Evolutionary conservation across 2,113 vertebrate genomes (phyloP).

Genomic region (Nematolebias whitei): DNA sequence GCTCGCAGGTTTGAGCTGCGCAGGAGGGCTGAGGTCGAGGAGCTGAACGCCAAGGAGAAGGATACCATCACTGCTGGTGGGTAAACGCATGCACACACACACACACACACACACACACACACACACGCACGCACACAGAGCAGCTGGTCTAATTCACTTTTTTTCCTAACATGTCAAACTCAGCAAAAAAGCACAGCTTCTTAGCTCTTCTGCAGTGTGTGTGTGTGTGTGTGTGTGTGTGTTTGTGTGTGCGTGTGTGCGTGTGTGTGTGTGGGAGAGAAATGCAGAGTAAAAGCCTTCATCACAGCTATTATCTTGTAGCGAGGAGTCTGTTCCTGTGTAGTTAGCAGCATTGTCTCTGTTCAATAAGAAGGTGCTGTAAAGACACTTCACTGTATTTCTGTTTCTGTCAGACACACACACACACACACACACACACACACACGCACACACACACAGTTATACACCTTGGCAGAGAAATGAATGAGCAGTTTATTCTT

Average conservation of each 20-base stretch:
- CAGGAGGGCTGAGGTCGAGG: slow-evolving; percentile 87
- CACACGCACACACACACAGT: neutral
- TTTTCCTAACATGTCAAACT: slow-evolving; percentile 61
- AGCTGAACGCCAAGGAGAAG: slow-evolving; percentile 88
- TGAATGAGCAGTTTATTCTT: slow-evolving; percentile 29
- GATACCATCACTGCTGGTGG: slow-evolving; percentile 95
- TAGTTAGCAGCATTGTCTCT: slow-evolving; percentile 8
- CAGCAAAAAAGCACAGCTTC: slow-evolving; percentile 65
- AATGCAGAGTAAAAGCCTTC: slow-evolving; percentile 31
- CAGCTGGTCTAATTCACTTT: slow-evolving; percentile 47
- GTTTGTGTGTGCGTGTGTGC: slow-evolving; percentile 10
- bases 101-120: slow-evolving; percentile 18
- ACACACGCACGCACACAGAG: too few species aligned
- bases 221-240: slow-evolving; percentile 25
- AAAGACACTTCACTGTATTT: slow-evolving; percentile 6
- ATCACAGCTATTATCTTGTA: slow-evolving; percentile 30
- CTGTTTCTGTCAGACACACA: neutral
- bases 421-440: slow-evolving; percentile 1
- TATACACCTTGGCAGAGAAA: neutral
- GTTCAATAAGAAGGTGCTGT: slow-evolving; percentile 4
- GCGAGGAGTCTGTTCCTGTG: slow-evolving; percentile 20
- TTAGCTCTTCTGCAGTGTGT: slow-evolving; percentile 47
- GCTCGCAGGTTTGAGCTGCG: slow-evolving; percentile 91
- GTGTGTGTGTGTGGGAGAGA: slow-evolving; percentile 24
- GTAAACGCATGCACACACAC: slow-evolving; percentile 32